Evolutionary conservation across 1,140 invertebrate genomes (phyloP).

Genomic region (Copidosoma floridanum): DNA sequence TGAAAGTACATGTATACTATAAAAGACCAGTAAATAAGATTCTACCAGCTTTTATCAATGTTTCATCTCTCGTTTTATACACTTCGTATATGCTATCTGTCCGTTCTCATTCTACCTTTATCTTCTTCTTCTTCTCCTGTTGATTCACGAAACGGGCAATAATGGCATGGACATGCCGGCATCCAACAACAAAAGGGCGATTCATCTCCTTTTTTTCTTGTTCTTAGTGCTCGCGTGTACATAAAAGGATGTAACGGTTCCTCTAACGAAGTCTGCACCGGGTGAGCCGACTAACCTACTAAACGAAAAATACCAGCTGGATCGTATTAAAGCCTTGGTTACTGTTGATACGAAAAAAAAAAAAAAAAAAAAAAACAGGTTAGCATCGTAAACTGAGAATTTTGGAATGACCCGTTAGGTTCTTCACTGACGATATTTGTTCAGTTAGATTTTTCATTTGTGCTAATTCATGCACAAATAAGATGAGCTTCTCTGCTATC

Average conservation of each 20-base stretch:
- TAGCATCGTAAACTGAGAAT: slow-evolving; percentile 14
- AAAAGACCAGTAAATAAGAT: too few species aligned
- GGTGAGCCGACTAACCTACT: slow-evolving; percentile 47
- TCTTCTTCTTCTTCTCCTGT: neutral
- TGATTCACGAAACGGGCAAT: slow-evolving; percentile 35
- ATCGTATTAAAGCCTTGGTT: slow-evolving; percentile 31
- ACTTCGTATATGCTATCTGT: too few species aligned
- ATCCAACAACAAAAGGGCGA: too few species aligned
- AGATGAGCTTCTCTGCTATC: too few species aligned
- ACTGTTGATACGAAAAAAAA: neutral
- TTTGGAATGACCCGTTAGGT: slow-evolving; percentile 17
- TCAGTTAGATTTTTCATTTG: neutral
- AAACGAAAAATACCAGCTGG: slow-evolving; percentile 40
- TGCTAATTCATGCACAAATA: slow-evolving; percentile 9
- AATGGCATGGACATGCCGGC: slow-evolving; percentile 39
- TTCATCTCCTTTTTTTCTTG: too few species aligned
- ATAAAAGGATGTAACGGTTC: slow-evolving; percentile 43
- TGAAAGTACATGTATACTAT: too few species aligned
- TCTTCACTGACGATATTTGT: slow-evolving; percentile 10
- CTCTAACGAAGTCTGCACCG: slow-evolving; percentile 41
- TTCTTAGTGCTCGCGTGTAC: too few species aligned
- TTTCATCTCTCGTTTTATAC: too few species aligned
- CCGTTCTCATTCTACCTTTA: neutral
- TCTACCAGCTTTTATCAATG: too few species aligned
- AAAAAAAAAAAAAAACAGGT: neutral